These are phyloP conservation scores for Nylanderia fulva DNA, from an alignment of 1,140 invertebrate genomes.

Conservation along the genomic window DNA sequence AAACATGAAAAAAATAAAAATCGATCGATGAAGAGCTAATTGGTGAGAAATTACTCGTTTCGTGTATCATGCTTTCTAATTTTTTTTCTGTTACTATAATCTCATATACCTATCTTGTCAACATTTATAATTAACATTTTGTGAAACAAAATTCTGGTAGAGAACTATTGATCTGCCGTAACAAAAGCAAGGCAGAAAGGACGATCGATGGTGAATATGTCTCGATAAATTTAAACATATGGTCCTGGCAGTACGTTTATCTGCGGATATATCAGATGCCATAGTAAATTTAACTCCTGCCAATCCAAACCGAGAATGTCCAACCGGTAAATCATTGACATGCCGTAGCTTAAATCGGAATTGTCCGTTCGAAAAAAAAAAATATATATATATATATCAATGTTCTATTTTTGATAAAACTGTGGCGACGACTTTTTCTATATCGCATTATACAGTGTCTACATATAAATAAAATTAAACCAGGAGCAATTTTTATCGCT, in stretches of 20 bases:
- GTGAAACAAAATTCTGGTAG: not conserved
- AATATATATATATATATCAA: too few species aligned
- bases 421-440: not conserved
- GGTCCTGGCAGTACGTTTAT: conserved; percentile 28
- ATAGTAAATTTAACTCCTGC: conserved; percentile 48
- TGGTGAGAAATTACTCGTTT: not conserved
- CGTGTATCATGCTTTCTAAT: not conserved
- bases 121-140: conserved; percentile 1
- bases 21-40: not conserved
- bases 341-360: conserved; percentile 52
- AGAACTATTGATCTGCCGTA: not conserved
- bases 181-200: not conserved
- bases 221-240: conserved; percentile 38
- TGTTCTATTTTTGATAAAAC: conserved; percentile 46
- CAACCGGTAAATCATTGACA: conserved; percentile 41
- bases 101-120: not conserved
- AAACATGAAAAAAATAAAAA: not conserved
- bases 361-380: conserved; percentile 19
- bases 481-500: not conserved
- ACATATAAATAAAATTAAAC: not conserved
- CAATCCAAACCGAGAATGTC: conserved; percentile 26
- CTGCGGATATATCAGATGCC: conserved; percentile 25
- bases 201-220: conserved; percentile 15
- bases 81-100: not conserved
- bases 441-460: not conserved